These are phyloP conservation scores for Apostichopus leukothele DNA, from an alignment of 53 echinoderm and acorn worm species.

Conservation along the genomic window DNA sequence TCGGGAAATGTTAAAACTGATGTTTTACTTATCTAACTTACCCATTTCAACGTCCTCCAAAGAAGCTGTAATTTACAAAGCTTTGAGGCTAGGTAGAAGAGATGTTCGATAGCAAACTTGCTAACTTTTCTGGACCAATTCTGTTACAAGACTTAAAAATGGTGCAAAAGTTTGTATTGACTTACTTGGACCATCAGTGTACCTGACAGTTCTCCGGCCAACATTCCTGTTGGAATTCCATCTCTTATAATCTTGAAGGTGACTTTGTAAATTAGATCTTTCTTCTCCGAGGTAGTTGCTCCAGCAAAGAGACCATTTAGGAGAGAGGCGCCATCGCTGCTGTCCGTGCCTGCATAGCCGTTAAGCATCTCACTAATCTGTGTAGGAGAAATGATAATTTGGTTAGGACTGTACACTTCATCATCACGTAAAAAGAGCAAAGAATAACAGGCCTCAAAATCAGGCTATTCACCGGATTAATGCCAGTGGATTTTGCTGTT, in stretches of 20 bases:
- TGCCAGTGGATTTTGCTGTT: too few species aligned
- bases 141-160: too few species aligned
- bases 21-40: too few species aligned
- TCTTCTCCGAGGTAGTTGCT: neutral
- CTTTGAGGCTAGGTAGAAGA: too few species aligned
- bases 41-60: too few species aligned
- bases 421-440: too few species aligned
- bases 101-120: too few species aligned
- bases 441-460: neutral
- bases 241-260: conserved; percentile 12
- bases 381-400: neutral
- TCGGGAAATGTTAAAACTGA: too few species aligned
- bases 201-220: conserved; percentile 1
- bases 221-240: conserved; percentile 12
- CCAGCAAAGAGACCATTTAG: conserved; percentile 4
- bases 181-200: conserved; percentile 14
- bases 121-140: too few species aligned
- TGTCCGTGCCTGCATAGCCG: conserved; percentile 5
- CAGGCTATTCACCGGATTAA: neutral
- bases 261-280: neutral
- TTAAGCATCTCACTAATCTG: conserved; percentile 21
- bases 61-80: too few species aligned
- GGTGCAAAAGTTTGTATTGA: neutral
- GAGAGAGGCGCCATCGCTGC: conserved; percentile 1
- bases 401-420: too few species aligned